Base-by-base conservation (phyloP, 2,113 vertebrate genomes). In the Strigops habroptila region DNA sequence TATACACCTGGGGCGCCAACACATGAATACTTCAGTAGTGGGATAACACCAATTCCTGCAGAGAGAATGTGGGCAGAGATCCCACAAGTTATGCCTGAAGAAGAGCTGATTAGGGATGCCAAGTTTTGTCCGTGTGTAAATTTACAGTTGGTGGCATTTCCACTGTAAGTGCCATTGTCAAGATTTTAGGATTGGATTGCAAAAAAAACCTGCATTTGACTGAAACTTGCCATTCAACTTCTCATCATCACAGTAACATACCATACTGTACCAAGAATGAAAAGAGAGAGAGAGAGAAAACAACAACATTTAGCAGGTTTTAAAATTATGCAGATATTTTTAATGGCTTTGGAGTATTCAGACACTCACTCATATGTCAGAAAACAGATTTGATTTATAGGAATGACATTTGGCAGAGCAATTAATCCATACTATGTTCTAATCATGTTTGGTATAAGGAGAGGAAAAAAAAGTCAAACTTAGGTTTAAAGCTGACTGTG, bases 241-340 rank as follows among this genome's bases (percentile, higher is more conserved):
- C 7, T 92, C 95, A 95, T 97, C 95, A 96, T 91, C 91, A 57
- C 86, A 96, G 95, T 97, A 95, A 97, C 96, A 96, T 97, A 96
- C 93, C 95, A 96, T 97, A 96, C 96, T 96, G 93, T 94, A 96
- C 80, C 92, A 97, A 94, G 93, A 95, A 94, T 88, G 92, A 95
- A 97, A 64, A 90, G 85, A 95, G 89, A 81, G 59, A 90, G 90
- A 92, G 80, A 94, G 86, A 96, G 91, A 96, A 96, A 97, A 96
- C 95, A 97, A 97, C 95, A 97, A 97, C 96, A 97, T 97, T 97
- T 97, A 97, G 97, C 97, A 97, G 97, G 97, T 97, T 97, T 97
- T 97, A 94, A 97, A 97, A 97, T 97, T 97, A 97, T 97, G 97
- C 97, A 97, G 97, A 97, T 97, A 97, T 96, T 97, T 97, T 97